Base-by-base conservation (phyloP, 1,140 invertebrate species). In the Cherax quadricarinatus region DNA sequence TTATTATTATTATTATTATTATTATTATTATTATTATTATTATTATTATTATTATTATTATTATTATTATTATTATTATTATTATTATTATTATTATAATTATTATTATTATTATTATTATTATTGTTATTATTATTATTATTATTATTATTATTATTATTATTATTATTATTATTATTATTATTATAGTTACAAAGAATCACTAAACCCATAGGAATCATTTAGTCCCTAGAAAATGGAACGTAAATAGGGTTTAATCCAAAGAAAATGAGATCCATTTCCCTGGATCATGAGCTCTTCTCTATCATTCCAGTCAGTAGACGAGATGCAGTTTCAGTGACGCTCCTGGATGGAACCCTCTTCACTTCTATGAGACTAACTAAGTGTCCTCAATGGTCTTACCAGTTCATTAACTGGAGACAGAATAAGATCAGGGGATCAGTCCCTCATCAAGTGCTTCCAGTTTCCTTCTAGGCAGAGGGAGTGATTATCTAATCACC, bases 31-130 rank as follows among this genome's bases (percentile, higher is more conserved):
- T 41, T 82, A 48, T 16, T 49, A 82, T 49, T 49, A 49, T 49
- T 82, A 82, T 49, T 82, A 82, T 49, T 82, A 49, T 49, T 82
- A 82, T 49, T 82, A 82, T 49, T 82, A 82, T 49, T 82, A 82
- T 49, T 49, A 82, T 49, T 82, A 82, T 49, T 82, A 49, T 49
- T 41, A 82, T 82, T 12, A 48, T 49, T 82, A 82, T 49, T 82
- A 82, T 16, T 82, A 82, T 82, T 49, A 41, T 49, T 41, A 49
- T 49, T 82, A 82, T 49, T 41, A 82, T 49, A 10, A 82, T 16
- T 82, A 82, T 49, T 82, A 82, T 49, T 82, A 82, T 49, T 82
- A 41, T 82, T 49, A 41, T 49, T 16, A 49, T 49, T 82, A 82
- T 16, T 10, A 21, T 70, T 14, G 66, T 70, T 14, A 21, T 70